Percentiles rank a stretch among this genome's conserved stretches.
Evolutionary conservation across 2,113 vertebrate genomes (phyloP).

Genomic region (Ceuthmochares aereus): DNA sequence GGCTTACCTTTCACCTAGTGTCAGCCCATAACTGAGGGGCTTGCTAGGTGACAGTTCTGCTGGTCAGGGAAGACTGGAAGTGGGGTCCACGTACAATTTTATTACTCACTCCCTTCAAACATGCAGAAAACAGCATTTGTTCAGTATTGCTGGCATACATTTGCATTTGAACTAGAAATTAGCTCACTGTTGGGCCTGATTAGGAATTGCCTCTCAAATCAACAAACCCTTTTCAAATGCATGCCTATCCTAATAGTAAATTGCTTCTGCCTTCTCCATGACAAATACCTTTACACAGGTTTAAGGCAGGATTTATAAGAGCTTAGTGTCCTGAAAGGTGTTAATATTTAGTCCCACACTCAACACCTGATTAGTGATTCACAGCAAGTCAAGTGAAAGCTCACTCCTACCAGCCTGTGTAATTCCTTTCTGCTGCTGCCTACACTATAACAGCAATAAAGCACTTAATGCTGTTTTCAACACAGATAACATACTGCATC

Average conservation of each 20-base stretch:
- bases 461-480: background rate
- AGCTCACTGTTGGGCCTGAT: background rate
- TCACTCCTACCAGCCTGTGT: background rate
- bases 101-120: background rate
- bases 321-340: background rate
- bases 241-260: background rate
- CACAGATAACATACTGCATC: background rate
- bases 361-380: constrained; percentile 14
- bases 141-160: background rate
- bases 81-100: background rate
- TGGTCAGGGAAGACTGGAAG: background rate
- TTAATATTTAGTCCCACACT: constrained; percentile 15
- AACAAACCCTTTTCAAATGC: background rate
- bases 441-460: background rate
- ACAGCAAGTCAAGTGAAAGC: constrained; percentile 9
- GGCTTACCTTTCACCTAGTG: background rate
- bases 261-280: background rate
- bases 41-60: background rate
- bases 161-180: background rate
- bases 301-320: background rate
- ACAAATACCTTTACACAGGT: background rate
- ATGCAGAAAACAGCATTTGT: background rate
- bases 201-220: background rate
- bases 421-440: background rate
- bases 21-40: background rate